Conservation (phyloP, 2,113 vertebrate genomes). For the Cavia aperea region DNA sequence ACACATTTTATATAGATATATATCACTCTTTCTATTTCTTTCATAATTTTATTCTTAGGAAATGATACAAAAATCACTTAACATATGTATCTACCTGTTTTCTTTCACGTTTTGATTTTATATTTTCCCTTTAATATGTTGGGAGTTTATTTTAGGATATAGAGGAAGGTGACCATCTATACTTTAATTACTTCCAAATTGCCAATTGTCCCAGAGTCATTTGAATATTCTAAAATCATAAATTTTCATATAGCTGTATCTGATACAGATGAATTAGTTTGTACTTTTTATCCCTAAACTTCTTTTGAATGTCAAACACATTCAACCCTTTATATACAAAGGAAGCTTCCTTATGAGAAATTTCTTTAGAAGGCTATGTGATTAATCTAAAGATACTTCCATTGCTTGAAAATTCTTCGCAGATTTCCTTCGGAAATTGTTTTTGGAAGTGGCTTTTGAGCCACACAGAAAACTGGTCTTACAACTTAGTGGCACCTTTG, state of each 20-base stretch:
- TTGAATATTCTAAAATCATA: slow-evolving; percentile 47
- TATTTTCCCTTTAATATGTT: not conserved
- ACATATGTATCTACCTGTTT: not conserved
- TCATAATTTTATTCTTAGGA: slow-evolving; percentile 20
- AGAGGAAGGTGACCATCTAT: not conserved
- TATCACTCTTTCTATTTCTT: slow-evolving; percentile 24
- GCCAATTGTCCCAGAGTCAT: not conserved
- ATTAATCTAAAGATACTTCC: slow-evolving; percentile 31
- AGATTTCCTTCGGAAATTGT: slow-evolving; percentile 49
- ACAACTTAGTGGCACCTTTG: slow-evolving; percentile 21
- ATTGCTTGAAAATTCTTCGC: slow-evolving; percentile 31
- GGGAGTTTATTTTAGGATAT: slow-evolving; percentile 11
- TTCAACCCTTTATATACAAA: not conserved
- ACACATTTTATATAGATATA: slow-evolving; percentile 14
- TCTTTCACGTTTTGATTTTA: slow-evolving; percentile 23
- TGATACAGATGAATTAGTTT: not conserved
- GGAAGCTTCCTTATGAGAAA: slow-evolving; percentile 23
- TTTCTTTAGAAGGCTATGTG: slow-evolving; percentile 15
- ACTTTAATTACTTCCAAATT: slow-evolving; percentile 24
- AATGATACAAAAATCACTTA: not conserved
- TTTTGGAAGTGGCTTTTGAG: slow-evolving; percentile 37
- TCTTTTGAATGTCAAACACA: slow-evolving; percentile 10
- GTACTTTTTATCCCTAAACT: not conserved
- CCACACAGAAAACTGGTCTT: slow-evolving; percentile 45
- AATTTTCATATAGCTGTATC: not conserved